These are phyloP conservation scores for Delichon dasypus DNA, from an alignment of 2,797 vertebrate species.

Conservation along the genomic window DNA sequence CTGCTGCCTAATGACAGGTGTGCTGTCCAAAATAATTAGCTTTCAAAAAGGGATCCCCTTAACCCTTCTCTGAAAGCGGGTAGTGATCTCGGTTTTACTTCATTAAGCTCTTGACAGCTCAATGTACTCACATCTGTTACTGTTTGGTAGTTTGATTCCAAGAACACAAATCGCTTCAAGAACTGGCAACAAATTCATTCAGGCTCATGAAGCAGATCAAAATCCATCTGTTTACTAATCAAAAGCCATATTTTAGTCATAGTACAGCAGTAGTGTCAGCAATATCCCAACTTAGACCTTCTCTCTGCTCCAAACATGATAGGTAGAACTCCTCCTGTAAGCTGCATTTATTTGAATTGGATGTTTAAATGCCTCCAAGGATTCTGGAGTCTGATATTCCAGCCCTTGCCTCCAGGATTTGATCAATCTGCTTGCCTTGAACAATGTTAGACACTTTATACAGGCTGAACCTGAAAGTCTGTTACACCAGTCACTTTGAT, in stretches of 20 bases:
- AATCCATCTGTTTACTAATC: slow-evolving; percentile 77
- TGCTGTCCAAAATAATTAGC: slow-evolving; percentile 71
- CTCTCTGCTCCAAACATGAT: not conserved
- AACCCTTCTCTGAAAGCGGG: slow-evolving; percentile 52
- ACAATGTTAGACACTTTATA: not conserved
- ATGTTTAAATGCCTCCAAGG: not conserved
- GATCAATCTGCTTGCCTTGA: not conserved
- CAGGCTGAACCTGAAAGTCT: not conserved
- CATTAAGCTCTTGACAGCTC: slow-evolving; percentile 82
- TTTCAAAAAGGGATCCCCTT: slow-evolving; percentile 62
- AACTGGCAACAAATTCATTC: slow-evolving; percentile 66
- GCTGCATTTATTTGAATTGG: not conserved
- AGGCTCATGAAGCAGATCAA: slow-evolving; percentile 60
- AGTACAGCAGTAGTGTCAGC: slow-evolving; percentile 22
- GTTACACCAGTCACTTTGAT: not conserved
- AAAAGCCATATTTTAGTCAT: slow-evolving; percentile 65
- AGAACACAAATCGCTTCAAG: slow-evolving; percentile 70
- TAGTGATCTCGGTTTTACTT: slow-evolving; percentile 74
- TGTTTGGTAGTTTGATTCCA: slow-evolving; percentile 66
- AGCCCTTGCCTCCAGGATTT: not conserved
- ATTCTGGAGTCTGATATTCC: not conserved
- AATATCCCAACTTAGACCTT: not conserved
- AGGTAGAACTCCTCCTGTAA: not conserved
- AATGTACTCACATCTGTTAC: slow-evolving; percentile 83
- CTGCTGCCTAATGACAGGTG: slow-evolving; percentile 64